Evolutionary conservation across 2,888 invertebrate genomes (phyloP).

Genomic region (Drosophila glabriapex): DNA sequence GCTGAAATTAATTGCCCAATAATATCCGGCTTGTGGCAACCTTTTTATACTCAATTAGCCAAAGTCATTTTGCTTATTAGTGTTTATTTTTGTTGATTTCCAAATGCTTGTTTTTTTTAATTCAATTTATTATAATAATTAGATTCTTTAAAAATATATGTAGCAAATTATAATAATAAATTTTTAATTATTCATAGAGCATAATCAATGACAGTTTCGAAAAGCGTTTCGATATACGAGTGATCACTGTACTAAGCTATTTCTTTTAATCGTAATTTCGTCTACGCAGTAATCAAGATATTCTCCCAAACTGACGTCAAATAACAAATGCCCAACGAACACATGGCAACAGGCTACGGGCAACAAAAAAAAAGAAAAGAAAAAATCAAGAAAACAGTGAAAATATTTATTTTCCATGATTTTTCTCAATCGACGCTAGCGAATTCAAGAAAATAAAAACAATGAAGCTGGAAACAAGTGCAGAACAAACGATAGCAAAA

Average conservation of each 20-base stretch:
- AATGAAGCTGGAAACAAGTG: neutral
- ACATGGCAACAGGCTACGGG: neutral
- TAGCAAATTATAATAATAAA: neutral
- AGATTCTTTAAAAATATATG: neutral
- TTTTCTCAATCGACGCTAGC: constrained; percentile 11
- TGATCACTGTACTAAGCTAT: neutral
- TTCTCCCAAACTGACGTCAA: constrained; percentile 23
- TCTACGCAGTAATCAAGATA: constrained; percentile 1
- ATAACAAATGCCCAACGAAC: constrained; percentile 10
- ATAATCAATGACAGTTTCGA: neutral
- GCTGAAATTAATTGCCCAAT: neutral
- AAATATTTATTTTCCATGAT: constrained; percentile 10
- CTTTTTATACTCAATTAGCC: neutral
- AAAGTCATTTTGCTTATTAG: neutral
- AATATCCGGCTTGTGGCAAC: neutral
- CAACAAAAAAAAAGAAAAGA: neutral
- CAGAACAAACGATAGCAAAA: neutral
- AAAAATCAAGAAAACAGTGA: constrained; percentile 8
- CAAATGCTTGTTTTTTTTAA: neutral
- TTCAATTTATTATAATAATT: neutral
- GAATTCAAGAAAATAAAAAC: constrained; percentile 15
- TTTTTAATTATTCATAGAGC: neutral
- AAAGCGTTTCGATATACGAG: neutral
- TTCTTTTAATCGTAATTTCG: constrained; percentile 1
- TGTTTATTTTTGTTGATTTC: neutral